phyloP scores from a whole-genome alignment of 2,888 invertebrate species.

The Drosophila neutralis region DNA sequence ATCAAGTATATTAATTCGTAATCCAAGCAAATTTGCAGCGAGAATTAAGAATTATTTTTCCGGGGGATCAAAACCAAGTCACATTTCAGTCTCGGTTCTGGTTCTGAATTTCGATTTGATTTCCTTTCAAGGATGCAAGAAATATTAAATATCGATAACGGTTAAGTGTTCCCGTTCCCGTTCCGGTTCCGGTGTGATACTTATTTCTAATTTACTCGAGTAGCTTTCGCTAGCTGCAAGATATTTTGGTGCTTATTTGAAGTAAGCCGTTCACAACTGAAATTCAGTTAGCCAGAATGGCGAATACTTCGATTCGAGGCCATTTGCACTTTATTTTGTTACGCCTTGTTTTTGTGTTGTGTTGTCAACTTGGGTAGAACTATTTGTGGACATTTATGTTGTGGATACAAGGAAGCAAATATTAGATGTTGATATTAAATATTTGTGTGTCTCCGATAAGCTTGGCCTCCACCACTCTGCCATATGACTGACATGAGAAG shows the following conservation, averaged over 20 bases:
- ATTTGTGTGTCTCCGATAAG: constrained; percentile 52
- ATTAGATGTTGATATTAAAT: constrained; percentile 32
- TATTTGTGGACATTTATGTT: constrained; percentile 7
- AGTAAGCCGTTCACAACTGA: background rate
- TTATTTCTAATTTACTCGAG: too few relatives aligned
- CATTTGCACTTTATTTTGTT: constrained; percentile 3
- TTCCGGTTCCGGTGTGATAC: too few relatives aligned
- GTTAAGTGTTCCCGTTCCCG: too few relatives aligned
- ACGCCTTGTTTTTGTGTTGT: background rate
- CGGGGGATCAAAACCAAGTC: background rate
- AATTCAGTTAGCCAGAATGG: background rate
- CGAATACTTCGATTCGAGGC: background rate
- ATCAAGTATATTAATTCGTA: background rate
- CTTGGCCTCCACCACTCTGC: constrained; percentile 34
- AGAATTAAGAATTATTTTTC: background rate
- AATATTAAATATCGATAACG: background rate
- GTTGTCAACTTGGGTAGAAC: constrained; percentile 23
- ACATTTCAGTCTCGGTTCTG: background rate
- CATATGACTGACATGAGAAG: constrained; percentile 6
- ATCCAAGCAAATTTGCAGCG: background rate
- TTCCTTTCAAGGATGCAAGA: background rate
- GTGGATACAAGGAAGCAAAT: constrained; percentile 42
- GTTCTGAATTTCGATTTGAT: background rate
- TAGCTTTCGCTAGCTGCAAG: background rate
- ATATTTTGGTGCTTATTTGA: background rate